Evolutionary conservation across 2,888 invertebrate genomes (phyloP).

Genomic region (Flexamia atlantica): DNA sequence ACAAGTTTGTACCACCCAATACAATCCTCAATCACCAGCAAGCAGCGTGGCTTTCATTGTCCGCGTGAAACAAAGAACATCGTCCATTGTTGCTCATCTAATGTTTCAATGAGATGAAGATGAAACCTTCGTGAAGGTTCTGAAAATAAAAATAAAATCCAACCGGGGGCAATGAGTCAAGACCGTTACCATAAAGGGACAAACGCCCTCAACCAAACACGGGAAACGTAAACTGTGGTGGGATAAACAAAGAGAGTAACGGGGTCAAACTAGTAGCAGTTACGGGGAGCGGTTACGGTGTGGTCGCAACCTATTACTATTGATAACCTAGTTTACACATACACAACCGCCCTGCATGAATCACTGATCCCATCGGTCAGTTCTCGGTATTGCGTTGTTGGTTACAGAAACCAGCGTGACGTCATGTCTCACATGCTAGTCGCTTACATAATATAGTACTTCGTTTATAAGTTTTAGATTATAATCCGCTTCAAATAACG

Average conservation of each 20-base stretch:
- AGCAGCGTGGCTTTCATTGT: too few relatives aligned
- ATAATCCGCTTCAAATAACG: too few relatives aligned
- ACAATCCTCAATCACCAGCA: too few relatives aligned
- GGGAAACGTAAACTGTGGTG: background rate
- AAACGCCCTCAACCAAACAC: background rate
- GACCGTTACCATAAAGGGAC: background rate
- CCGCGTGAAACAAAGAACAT: too few relatives aligned
- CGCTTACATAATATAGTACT: too few relatives aligned
- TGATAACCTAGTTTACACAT: background rate
- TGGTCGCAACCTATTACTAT: background rate
- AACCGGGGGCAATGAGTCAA: background rate
- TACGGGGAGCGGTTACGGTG: background rate
- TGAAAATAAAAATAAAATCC: too few relatives aligned
- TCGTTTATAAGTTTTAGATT: too few relatives aligned
- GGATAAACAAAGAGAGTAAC: background rate
- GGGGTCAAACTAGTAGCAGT: background rate
- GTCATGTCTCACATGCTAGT: background rate
- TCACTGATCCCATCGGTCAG: background rate
- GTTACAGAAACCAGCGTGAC: background rate
- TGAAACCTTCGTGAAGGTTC: too few relatives aligned
- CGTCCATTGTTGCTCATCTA: too few relatives aligned
- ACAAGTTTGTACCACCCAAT: too few relatives aligned
- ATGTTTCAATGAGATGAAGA: too few relatives aligned
- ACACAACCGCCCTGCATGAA: background rate
- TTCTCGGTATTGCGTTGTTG: background rate